Conservation (phyloP, 2,888 invertebrate species). For the Eristalinus sepulchralis region DNA sequence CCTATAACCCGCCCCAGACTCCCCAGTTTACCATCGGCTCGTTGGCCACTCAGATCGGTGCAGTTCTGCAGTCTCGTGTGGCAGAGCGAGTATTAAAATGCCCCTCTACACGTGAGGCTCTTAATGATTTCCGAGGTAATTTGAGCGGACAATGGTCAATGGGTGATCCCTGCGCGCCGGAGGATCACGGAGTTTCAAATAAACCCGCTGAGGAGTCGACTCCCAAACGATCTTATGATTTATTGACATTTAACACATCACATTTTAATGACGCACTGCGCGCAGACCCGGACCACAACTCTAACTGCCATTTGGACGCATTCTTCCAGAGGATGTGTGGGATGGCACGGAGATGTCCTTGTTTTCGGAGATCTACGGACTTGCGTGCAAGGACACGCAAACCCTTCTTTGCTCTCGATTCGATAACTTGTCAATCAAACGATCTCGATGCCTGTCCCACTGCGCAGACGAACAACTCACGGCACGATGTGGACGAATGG, state of each 20-base stretch:
- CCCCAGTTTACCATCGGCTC: neutral
- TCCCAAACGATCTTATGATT: slow-evolving; percentile 70
- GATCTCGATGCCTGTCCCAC: slow-evolving; percentile 42
- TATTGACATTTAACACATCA: slow-evolving; percentile 72
- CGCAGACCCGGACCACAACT: neutral
- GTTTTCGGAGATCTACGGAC: slow-evolving; percentile 5
- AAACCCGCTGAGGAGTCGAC: slow-evolving; percentile 33
- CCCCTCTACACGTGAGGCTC: slow-evolving; percentile 16
- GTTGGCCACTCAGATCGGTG: neutral
- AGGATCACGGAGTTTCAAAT: slow-evolving; percentile 52
- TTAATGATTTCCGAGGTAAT: slow-evolving; percentile 52
- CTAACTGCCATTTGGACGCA: neutral
- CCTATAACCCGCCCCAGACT: slow-evolving; percentile 7
- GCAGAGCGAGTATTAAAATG: slow-evolving; percentile 34
- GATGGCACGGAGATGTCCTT: slow-evolving; percentile 4
- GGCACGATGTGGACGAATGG: too few relatives aligned
- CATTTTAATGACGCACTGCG: slow-evolving; percentile 66
- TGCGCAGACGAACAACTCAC: neutral
- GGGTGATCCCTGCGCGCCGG: slow-evolving; percentile 23
- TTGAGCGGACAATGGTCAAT: slow-evolving; percentile 55
- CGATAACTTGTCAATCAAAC: slow-evolving; percentile 71
- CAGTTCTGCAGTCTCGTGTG: neutral
- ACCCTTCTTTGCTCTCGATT: slow-evolving; percentile 21
- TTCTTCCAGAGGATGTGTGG: neutral
- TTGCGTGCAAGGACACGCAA: slow-evolving; percentile 48